Percentiles rank a stretch among this genome's conserved stretches.
Conservation (phyloP, 2,797 vertebrate genomes). For the Neomorphus geoffroyi region DNA sequence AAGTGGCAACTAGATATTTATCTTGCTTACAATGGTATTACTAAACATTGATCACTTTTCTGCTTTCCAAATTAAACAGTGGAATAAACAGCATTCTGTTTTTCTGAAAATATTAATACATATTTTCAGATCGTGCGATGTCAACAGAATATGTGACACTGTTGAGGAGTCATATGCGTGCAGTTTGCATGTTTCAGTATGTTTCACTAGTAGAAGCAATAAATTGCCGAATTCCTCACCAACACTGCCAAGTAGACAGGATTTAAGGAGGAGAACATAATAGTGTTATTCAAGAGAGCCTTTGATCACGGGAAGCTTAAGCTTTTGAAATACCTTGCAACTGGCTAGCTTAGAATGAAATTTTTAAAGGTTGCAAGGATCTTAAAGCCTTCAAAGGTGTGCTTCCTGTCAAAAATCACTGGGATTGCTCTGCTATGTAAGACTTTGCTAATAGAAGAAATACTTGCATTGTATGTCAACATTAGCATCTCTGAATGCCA, state of each 20-base stretch:
- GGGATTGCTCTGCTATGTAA: constrained; percentile 16
- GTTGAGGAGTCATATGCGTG: background rate
- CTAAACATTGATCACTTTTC: background rate
- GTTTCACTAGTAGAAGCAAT: background rate
- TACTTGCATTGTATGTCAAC: background rate
- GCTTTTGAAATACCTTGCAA: constrained; percentile 57
- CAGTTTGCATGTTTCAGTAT: background rate
- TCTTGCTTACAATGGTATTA: background rate
- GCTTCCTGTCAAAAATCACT: constrained; percentile 30
- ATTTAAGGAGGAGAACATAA: constrained; percentile 69
- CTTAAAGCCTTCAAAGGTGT: constrained; percentile 62
- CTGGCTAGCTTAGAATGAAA: constrained; percentile 52
- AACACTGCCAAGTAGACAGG: constrained; percentile 37
- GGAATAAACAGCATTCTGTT: background rate
- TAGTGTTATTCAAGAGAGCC: constrained; percentile 30
- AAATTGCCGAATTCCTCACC: constrained; percentile 29
- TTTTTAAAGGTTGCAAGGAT: constrained; percentile 48
- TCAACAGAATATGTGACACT: background rate
- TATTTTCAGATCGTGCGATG: background rate
- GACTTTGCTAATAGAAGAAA: constrained; percentile 15
- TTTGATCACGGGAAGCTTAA: constrained; percentile 53
- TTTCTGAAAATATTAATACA: background rate
- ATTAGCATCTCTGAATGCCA: background rate
- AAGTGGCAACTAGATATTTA: background rate
- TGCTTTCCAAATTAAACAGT: background rate